Evolutionary conservation across 2,888 invertebrate species (phyloP).

Genomic region (Sphaerophoria rueppellii): DNA sequence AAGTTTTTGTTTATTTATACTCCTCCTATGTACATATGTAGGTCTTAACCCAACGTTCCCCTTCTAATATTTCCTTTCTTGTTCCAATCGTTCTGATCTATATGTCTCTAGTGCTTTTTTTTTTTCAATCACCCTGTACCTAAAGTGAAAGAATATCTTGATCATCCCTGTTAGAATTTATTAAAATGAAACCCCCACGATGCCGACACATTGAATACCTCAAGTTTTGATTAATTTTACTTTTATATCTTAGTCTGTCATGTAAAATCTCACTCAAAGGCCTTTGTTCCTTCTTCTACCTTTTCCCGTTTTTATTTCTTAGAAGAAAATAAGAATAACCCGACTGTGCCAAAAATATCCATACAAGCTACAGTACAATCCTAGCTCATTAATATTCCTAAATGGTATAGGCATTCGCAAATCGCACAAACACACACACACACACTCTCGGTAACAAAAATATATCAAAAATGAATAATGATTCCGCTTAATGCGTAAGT

Average conservation of each 20-base stretch:
- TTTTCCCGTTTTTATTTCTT: neutral
- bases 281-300: slow-evolving; percentile 9
- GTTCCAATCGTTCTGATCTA: too few relatives aligned
- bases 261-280: neutral
- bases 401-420: slow-evolving; percentile 71
- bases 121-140: too few relatives aligned
- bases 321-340: neutral
- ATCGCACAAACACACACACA: slow-evolving; percentile 71
- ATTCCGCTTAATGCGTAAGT: slow-evolving; percentile 79
- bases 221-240: slow-evolving; percentile 22
- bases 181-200: neutral
- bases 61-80: too few relatives aligned
- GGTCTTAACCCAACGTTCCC: too few relatives aligned
- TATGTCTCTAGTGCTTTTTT: too few relatives aligned
- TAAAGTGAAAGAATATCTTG: too few relatives aligned
- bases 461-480: slow-evolving; percentile 81
- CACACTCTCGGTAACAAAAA: slow-evolving; percentile 49
- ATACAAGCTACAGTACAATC: slow-evolving; percentile 37
- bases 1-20: too few relatives aligned
- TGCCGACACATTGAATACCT: neutral
- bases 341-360: slow-evolving; percentile 29
- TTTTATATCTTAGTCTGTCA: slow-evolving; percentile 12
- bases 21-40: too few relatives aligned
- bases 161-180: neutral
- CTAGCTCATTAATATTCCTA: slow-evolving; percentile 69